A percentile compares a stretch with the other conserved stretches of the same genome.
Conservation (phyloP, 2,113 vertebrate genomes). For the Verasper variegatus region DNA sequence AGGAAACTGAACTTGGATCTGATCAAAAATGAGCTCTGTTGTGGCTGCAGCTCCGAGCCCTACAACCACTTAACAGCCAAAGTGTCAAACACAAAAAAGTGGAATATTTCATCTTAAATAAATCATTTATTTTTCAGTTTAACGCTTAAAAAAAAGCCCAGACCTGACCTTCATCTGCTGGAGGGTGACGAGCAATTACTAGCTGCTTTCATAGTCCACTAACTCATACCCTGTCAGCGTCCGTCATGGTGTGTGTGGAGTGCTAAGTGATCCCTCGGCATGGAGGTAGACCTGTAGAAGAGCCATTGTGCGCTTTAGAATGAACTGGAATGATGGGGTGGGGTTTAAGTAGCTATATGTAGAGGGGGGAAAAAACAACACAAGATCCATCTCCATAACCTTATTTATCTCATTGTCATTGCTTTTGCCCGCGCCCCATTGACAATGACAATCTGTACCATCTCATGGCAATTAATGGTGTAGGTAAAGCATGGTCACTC, state of each 20-base stretch:
- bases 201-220: constrained; percentile 64
- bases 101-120: constrained; percentile 24
- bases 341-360: constrained; percentile 45
- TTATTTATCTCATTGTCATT: constrained; percentile 68
- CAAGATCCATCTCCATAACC: constrained; percentile 62
- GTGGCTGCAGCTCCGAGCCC: background rate
- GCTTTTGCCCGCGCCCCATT: constrained; percentile 61
- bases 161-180: constrained; percentile 58
- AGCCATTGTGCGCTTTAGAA: constrained; percentile 50
- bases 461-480: constrained; percentile 62
- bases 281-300: constrained; percentile 65
- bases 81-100: constrained; percentile 28
- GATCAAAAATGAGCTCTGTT: constrained; percentile 43
- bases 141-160: constrained; percentile 31
- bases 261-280: constrained; percentile 54
- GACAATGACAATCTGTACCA: constrained; percentile 63
- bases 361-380: constrained; percentile 23
- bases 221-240: constrained; percentile 44
- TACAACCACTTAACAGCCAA: constrained; percentile 29
- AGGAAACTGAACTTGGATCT: constrained; percentile 38
- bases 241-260: constrained; percentile 43
- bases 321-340: constrained; percentile 57
- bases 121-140: constrained; percentile 41
- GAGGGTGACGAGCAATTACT: constrained; percentile 41
- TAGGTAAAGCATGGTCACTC: constrained; percentile 64